Percentiles rank a stretch among this genome's conserved stretches.
These are phyloP conservation scores for Oryzias celebensis DNA, from an alignment of 2,113 vertebrate genomes.

Conservation along the genomic window DNA sequence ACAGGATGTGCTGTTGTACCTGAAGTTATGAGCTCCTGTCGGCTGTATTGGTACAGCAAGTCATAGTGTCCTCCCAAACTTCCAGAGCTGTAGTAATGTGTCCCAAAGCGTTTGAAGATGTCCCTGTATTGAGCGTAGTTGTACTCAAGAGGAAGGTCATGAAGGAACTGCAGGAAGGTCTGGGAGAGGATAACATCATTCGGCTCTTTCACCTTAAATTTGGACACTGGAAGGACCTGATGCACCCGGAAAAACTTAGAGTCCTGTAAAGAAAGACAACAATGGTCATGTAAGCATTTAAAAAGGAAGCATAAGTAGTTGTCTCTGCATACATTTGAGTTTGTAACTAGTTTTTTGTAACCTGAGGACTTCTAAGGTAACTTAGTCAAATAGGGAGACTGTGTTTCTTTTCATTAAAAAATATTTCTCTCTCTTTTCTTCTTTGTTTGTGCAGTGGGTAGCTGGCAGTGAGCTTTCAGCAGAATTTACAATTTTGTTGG, in stretches of 20 bases:
- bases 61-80: conserved; percentile 89
- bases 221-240: conserved; percentile 85
- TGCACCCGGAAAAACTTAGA: conserved; percentile 87
- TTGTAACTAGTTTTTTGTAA: too few species aligned
- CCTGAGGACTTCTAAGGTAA: too few species aligned
- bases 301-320: too few species aligned
- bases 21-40: conserved; percentile 81
- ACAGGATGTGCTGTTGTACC: conserved; percentile 68
- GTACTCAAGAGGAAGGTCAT: conserved; percentile 87
- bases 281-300: too few species aligned
- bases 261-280: conserved; percentile 69
- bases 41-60: conserved; percentile 88
- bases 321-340: too few species aligned
- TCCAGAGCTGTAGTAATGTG: conserved; percentile 89
- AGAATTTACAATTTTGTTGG: too few species aligned
- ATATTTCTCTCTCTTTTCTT: too few species aligned
- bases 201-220: conserved; percentile 80
- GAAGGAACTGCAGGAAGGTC: conserved; percentile 84
- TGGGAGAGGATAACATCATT: conserved; percentile 82
- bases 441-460: too few species aligned
- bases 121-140: conserved; percentile 88
- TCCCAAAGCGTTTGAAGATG: conserved; percentile 91
- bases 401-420: too few species aligned
- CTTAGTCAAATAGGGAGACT: too few species aligned
- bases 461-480: too few species aligned